These are phyloP conservation scores for Apolygus lucorum DNA, from an alignment of 1,140 invertebrate species.

Conservation along the genomic window DNA sequence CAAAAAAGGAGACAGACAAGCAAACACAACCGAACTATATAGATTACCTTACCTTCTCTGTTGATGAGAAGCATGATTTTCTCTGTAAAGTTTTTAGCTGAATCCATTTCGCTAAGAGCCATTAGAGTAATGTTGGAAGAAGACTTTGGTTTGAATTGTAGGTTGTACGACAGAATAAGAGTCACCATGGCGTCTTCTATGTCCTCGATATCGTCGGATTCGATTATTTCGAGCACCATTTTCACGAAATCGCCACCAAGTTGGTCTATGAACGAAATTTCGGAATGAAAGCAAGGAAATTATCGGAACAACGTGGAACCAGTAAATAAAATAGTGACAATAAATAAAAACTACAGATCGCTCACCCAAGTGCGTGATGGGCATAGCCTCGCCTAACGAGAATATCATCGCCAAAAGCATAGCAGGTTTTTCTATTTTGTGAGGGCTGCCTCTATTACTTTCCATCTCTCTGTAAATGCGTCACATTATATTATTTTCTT, in stretches of 20 bases:
- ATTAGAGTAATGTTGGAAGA: slow-evolving; percentile 56
- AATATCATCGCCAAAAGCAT: slow-evolving; percentile 75
- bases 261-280: slow-evolving; percentile 52
- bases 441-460: slow-evolving; percentile 57
- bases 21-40: neutral
- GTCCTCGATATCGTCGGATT: slow-evolving; percentile 61
- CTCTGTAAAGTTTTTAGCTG: slow-evolving; percentile 79
- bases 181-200: slow-evolving; percentile 65
- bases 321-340: slow-evolving; percentile 1
- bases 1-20: neutral
- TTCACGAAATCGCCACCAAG: slow-evolving; percentile 68
- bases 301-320: neutral
- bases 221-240: slow-evolving; percentile 70
- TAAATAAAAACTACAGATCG: neutral
- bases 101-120: slow-evolving; percentile 56
- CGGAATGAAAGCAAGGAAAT: neutral
- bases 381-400: slow-evolving; percentile 78
- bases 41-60: slow-evolving; percentile 61
- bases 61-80: slow-evolving; percentile 79
- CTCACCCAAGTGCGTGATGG: slow-evolving; percentile 66
- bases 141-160: slow-evolving; percentile 66
- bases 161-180: slow-evolving; percentile 75
- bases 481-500: no score
- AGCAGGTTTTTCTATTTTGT: slow-evolving; percentile 63
- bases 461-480: slow-evolving; percentile 57